phyloP scores from a whole-genome alignment of 2,113 vertebrate species.

The Tapirus terrestris region DNA sequence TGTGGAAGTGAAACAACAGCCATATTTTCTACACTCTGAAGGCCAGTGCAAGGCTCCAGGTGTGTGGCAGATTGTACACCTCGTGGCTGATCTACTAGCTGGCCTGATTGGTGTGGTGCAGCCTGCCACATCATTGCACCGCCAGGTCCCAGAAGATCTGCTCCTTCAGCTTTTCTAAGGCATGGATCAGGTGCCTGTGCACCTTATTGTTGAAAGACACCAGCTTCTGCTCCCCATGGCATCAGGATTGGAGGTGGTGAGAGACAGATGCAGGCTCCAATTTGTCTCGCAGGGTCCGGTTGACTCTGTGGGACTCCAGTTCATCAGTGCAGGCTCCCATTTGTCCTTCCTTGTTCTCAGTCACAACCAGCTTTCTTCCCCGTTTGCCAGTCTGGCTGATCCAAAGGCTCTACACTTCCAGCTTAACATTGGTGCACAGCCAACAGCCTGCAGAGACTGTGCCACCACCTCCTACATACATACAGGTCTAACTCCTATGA shows the following conservation, averaged over 20 bases:
- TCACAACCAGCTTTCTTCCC: not conserved
- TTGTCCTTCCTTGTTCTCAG: not conserved
- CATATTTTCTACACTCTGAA: not conserved
- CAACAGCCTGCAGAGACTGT: not conserved
- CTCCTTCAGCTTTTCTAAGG: not conserved
- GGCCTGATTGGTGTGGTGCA: not conserved
- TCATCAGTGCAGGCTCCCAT: not conserved
- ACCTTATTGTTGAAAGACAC: not conserved
- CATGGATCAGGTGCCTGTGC: rapidly evolving
- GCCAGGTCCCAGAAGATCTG: not conserved
- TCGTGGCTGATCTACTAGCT: no score
- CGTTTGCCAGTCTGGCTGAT: not conserved
- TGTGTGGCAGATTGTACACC: rapidly evolving
- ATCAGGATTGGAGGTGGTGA: rapidly evolving
- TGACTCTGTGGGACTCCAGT: not conserved
- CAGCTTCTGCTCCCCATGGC: rapidly evolving
- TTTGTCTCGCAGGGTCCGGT: not conserved
- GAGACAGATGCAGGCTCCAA: not conserved
- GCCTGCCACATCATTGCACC: rapidly evolving
- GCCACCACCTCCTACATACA: not conserved
- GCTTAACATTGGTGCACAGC: not conserved
- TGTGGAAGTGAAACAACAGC: not conserved
- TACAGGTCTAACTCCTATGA: not conserved
- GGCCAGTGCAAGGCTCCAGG: not conserved
- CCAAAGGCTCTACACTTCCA: not conserved